Evolutionary conservation across 2,888 invertebrate species (phyloP), one percentile per base, ranked within the genome.

Genomic region (Eupithecia abbreviata): DNA sequence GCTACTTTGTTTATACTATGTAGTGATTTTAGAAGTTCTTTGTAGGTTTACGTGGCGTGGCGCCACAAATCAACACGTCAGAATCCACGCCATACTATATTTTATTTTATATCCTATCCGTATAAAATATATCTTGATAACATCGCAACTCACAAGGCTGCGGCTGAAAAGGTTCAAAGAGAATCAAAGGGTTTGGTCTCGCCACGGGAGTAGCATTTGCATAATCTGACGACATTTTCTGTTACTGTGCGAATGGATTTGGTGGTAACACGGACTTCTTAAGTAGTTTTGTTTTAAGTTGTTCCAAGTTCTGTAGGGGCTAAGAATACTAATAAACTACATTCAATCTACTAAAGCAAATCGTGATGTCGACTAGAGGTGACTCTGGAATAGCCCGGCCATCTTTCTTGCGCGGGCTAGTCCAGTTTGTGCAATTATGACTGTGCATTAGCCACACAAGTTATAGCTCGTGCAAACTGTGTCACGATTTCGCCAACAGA

Each of bases 101-200:
- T 18, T 58, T 58, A 58, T 58, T 18, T 58, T 58, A 58, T 58
- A 4, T 10, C 18, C 58, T 4, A 10, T 58, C 3, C 18, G 18
- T 18, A 10, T 10, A 58, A 18, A 58, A 18, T 58, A 10, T 58
- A 58, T 30, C 4, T 4, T 58, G 30, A 62, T 62, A 62, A 12
- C 30, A 30, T 62, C 62, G 30, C 30, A 12, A 47, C 10, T 12
- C 47, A 3, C 13, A 68, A 43, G 15, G 2, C 42, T 30, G 18
- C 15, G 45, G 67, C n/a, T 10, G 67, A 68, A 67, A 68, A 45
- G 43, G 67, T 68, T 43, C 67, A 68, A 68, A 45, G 67, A 43
- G n/a, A 43, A 68, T n/a, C 43, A n/a, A 68, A 68, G 67, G 67
- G 67, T 68, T 42, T n/a, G 45, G n/a, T 42, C 30, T 62, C 18